These are phyloP conservation scores for Hoplostethus atlanticus DNA, from an alignment of 2,797 vertebrate species.

Conservation along the genomic window DNA sequence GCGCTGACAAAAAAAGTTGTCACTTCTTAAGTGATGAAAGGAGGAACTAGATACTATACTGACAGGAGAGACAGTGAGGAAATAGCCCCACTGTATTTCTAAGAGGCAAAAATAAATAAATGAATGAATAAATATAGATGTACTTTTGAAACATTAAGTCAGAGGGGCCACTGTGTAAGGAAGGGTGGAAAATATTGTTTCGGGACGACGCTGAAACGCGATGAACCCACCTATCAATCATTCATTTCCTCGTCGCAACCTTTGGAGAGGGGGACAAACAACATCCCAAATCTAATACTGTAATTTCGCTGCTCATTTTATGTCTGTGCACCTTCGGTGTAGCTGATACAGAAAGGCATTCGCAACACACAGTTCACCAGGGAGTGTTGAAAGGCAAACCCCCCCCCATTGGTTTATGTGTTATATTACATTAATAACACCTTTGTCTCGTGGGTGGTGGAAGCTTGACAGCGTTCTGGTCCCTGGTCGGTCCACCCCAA, in stretches of 20 bases:
- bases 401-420: slow-evolving; percentile 64
- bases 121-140: slow-evolving; percentile 77
- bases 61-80: slow-evolving; percentile 57
- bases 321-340: slow-evolving; percentile 16
- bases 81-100: slow-evolving; percentile 38
- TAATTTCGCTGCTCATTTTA: slow-evolving; percentile 36
- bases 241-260: slow-evolving; percentile 25
- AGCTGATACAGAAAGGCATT: slow-evolving; percentile 31
- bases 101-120: slow-evolving; percentile 63
- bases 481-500: slow-evolving; percentile 64
- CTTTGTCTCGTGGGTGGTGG: slow-evolving; percentile 68
- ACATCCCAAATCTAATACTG: slow-evolving; percentile 18
- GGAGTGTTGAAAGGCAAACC: slow-evolving; percentile 49
- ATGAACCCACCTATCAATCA: slow-evolving; percentile 65
- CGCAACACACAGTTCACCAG: slow-evolving; percentile 54
- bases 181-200: slow-evolving; percentile 27
- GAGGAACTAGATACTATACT: slow-evolving; percentile 31
- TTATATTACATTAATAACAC: slow-evolving; percentile 83
- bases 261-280: slow-evolving; percentile 34
- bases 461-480: slow-evolving; percentile 63
- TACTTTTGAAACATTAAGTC: slow-evolving; percentile 50
- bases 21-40: slow-evolving; percentile 76
- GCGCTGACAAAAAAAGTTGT: slow-evolving; percentile 71
- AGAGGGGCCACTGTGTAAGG: slow-evolving; percentile 47
- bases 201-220: slow-evolving; percentile 38